phyloP scores from a whole-genome alignment of 2,113 vertebrate genomes.

The Herpetotheres cachinnans region DNA sequence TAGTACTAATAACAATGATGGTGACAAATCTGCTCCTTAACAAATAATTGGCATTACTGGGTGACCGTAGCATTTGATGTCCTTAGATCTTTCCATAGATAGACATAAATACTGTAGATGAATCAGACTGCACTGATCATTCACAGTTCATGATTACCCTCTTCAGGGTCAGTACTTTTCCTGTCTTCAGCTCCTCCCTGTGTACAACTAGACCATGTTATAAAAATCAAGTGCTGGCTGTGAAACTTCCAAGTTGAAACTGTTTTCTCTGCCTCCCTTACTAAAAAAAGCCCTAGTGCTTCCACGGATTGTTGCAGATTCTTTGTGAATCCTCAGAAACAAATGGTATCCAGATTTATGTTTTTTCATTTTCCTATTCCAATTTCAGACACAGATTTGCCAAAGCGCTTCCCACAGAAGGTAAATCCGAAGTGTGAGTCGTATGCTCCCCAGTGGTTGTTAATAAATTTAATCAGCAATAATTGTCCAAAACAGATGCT shows the following conservation, averaged over 20 bases:
- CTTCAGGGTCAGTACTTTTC: slow-evolving; percentile 15
- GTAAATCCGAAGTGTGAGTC: neutral
- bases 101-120: neutral
- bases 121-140: slow-evolving; percentile 5
- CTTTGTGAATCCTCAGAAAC: neutral
- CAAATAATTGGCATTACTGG: neutral
- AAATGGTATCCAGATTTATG: neutral
- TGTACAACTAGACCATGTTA: neutral
- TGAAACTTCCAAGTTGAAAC: neutral
- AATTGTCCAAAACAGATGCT: neutral
- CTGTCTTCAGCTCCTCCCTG: neutral
- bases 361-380: neutral
- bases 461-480: slow-evolving; percentile 5
- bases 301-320: neutral
- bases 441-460: neutral
- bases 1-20: neutral
- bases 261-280: neutral
- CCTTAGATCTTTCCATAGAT: neutral
- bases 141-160: neutral
- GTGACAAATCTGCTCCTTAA: neutral
- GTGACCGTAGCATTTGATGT: neutral
- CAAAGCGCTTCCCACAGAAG: neutral
- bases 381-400: neutral
- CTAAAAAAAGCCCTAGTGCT: neutral
- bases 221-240: neutral